A percentile compares a stretch with the other conserved stretches of the same genome.
Conservation (phyloP, 2,888 invertebrate species). For the Dicranocentrus wangi region DNA sequence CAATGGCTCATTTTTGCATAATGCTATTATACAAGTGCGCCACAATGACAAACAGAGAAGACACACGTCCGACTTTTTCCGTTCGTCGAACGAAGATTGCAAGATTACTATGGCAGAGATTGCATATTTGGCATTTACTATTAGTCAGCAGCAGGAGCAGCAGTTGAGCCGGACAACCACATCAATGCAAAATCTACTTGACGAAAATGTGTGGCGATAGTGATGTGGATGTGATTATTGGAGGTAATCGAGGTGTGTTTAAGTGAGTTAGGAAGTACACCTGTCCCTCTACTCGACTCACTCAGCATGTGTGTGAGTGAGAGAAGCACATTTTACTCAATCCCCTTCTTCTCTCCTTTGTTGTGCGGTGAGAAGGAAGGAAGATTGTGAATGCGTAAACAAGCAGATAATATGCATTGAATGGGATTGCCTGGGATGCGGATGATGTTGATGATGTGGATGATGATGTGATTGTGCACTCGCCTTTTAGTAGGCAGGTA, state of each 20-base stretch:
- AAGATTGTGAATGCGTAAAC: slow-evolving; percentile 50
- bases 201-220: too few relatives aligned
- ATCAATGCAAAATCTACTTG: too few relatives aligned
- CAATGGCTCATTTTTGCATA: too few relatives aligned
- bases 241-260: background rate
- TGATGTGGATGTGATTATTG: background rate
- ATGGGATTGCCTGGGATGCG: too few relatives aligned
- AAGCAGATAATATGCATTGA: slow-evolving; percentile 30
- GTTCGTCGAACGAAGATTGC: background rate
- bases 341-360: too few relatives aligned
- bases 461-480: slow-evolving; percentile 31
- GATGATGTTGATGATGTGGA: too few relatives aligned
- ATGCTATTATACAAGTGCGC: too few relatives aligned
- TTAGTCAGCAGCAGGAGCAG: too few relatives aligned
- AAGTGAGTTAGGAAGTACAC: background rate
- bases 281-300: too few relatives aligned
- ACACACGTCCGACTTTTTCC: background rate
- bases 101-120: too few relatives aligned
- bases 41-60: background rate
- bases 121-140: slow-evolving; percentile 10
- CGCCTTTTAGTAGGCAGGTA: background rate
- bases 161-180: slow-evolving; percentile 20
- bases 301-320: too few relatives aligned
- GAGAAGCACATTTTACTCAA: too few relatives aligned
- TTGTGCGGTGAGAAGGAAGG: slow-evolving; percentile 55